Evolutionary conservation across 2,888 invertebrate species (phyloP), one percentile per base, ranked within the genome.

Genomic region (Spatulosminthurus flaviceps): DNA sequence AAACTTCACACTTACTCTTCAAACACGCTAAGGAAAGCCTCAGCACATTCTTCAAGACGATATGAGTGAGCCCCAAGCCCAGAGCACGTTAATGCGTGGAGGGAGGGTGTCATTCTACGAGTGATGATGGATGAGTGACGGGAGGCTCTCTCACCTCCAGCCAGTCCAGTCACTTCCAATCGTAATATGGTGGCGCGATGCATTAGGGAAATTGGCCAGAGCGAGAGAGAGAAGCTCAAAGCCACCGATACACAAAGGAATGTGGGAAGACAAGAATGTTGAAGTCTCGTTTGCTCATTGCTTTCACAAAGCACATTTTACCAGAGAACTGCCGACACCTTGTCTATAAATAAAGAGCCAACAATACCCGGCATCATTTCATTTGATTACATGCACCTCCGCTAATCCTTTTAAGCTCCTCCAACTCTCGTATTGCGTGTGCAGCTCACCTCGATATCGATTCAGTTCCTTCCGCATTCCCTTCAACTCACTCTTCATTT

Each of bases 181-280:
- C 16, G n/a, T 16, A 41, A 9, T 51, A 16, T 19, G 5, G n/a
- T 19, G 19, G 51, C 51, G 51, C 9, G 51, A 51, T 51, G 51
- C 51, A 51, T 51, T 51, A 51, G 51, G 5, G 16, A 51, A 51
- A 51, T 51, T 51, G 51, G n/a, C 16, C 11, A 24, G 21, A 67
- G 67, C n/a, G 51, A 51, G 67, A n/a, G 13, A 67, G 67, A 26
- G 67, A n/a, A n/a, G 51, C 19, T 19, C 51, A 51, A 51, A 51
- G 51, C 16, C 4, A 51, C 19, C 16, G 51, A 51, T 19, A 51
- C 2, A 51, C 19, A 51, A 51, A 51, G 51, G 51, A 51, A 51
- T 13, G 51, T 2, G n/a, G 51, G n/a, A 51, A 51, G 51, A 51
- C 51, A 51, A 9, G 5, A 4, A 34, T 4, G 34, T 34, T 34